Base-by-base conservation (phyloP, 2,888 invertebrate genomes). In the Sicus ferrugineus region DNA sequence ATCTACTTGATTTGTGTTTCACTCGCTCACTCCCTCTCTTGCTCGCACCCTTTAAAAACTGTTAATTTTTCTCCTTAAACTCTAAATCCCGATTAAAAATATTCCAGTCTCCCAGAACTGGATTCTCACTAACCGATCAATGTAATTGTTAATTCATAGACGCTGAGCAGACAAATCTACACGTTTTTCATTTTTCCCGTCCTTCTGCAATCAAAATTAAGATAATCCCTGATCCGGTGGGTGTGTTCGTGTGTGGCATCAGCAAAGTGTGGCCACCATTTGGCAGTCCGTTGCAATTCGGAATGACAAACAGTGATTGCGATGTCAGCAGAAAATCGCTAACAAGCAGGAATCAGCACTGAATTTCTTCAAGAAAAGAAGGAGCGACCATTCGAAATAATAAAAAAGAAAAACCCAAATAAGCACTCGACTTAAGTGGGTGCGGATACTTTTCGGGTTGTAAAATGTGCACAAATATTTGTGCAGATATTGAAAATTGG, bases 241-340 rank as follows among this genome's bases (percentile, higher is more conserved):
- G 16, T 3, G 16, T 9, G 42, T 3, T 42, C n/a, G 42, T 56
- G 28, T 56, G 28, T 30, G 28, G 14, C 14, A 56, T 30, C 26
- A 54, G 54, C 28, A 54, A 23, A 54, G 11, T 34, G 31, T 9
- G 38, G 38, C 38, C 4, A 19, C n/a, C 61, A 42, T 42, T 34
- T 38, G 4, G 34, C 26, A 42, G 42, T 26, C 14, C n/a, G 31
- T 38, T 52, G 34, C 65, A 65, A 54, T 54, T 54, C 34, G 54
- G 9, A 58, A 66, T 58, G 58, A 59, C 67, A 58, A 67, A 67
- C 67, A 67, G 23, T 67, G 67, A 67, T 58, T 67, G 46, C 67
- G 34, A 59, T 14, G 46, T 67, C 67, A 67, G 59, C 67, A 67
- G 31, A 50, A 67, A 67, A 48, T 59, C n/a, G 65, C 26, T 38